Evolutionary conservation across 1,140 invertebrate species (phyloP).

Genomic region (Orchesella cincta): DNA sequence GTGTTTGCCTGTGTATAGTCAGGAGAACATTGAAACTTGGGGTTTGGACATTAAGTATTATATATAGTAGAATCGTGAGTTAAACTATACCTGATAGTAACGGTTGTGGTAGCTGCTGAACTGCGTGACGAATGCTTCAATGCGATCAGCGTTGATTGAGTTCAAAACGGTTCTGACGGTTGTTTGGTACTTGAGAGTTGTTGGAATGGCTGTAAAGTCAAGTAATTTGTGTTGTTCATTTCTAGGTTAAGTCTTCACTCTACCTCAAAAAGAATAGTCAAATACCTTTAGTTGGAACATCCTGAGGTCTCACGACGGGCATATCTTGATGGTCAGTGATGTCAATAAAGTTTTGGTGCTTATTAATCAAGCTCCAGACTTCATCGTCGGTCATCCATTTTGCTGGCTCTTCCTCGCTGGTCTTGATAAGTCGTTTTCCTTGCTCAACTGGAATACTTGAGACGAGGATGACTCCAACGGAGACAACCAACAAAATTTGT

Average conservation of each 20-base stretch:
- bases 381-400: constrained; percentile 11
- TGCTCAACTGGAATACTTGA: neutral
- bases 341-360: constrained; percentile 11
- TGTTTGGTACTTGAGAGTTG: neutral
- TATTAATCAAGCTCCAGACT: neutral
- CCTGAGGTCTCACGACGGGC: neutral
- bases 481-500: neutral
- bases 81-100: too few relatives aligned
- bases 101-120: constrained; percentile 31
- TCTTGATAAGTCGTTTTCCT: constrained; percentile 18
- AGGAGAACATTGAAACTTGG: too few relatives aligned
- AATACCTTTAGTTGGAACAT: too few relatives aligned
- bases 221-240: too few relatives aligned
- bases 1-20: too few relatives aligned
- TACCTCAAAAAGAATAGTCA: neutral
- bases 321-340: constrained; percentile 10
- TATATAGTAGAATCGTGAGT: too few relatives aligned
- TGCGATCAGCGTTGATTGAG: neutral
- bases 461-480: constrained; percentile 9
- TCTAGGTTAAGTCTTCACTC: neutral
- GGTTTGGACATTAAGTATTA: too few relatives aligned
- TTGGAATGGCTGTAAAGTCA: constrained; percentile 19
- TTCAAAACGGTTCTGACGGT: neutral
- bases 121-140: constrained; percentile 19
- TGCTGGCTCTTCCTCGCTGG: neutral